Evolutionary conservation across 2,113 vertebrate species (phyloP).

Genomic region (Apodemus speciosus): DNA sequence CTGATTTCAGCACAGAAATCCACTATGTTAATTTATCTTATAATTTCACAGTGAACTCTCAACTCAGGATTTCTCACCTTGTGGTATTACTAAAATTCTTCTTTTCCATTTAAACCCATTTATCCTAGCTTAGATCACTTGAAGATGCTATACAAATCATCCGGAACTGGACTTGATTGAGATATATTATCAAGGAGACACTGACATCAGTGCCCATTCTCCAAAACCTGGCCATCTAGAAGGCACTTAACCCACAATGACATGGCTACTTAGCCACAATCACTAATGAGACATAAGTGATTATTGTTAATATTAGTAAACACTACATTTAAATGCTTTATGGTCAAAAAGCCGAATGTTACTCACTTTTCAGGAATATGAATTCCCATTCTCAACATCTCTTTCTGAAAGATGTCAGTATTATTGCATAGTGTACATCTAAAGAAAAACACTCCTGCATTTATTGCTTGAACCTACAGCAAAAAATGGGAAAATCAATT

Average conservation of each 20-base stretch:
- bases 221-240: neutral
- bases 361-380: constrained; percentile 96
- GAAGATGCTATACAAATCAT: constrained; percentile 9
- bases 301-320: constrained; percentile 46
- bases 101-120: constrained; percentile 24
- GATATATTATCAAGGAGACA: constrained; percentile 9
- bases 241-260: neutral
- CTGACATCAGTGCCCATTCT: neutral
- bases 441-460: constrained; percentile 97
- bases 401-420: constrained; percentile 94
- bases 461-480: constrained; percentile 93
- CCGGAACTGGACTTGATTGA: neutral
- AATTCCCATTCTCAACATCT: constrained; percentile 98
- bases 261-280: constrained; percentile 36
- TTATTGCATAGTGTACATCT: constrained; percentile 96
- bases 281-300: constrained; percentile 28
- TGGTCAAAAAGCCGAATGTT: constrained; percentile 58
- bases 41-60: constrained; percentile 28
- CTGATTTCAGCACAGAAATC: constrained; percentile 33
- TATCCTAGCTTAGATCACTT: constrained; percentile 44
- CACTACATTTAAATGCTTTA: neutral
- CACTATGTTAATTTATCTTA: constrained; percentile 28
- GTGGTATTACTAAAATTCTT: constrained; percentile 45
- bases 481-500: constrained; percentile 68
- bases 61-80: constrained; percentile 24